Conservation (phyloP, 2,888 invertebrate species). For the Theodoxus fluviatilis region DNA sequence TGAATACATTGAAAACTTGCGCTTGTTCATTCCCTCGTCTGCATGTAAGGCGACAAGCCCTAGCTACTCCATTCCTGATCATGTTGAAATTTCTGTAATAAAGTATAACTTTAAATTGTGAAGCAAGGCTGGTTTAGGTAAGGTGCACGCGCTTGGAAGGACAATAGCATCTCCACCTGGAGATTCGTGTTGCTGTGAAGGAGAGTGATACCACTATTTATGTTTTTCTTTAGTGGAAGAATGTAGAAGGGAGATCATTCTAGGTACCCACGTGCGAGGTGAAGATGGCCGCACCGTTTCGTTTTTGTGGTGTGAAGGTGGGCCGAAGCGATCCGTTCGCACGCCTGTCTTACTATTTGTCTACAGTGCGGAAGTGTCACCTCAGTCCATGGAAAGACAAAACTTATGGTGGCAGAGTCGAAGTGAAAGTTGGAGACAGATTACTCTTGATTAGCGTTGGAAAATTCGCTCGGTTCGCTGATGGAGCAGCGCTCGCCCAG, state of each 20-base stretch:
- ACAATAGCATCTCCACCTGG: too few species aligned
- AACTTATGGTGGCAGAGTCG: slow-evolving; percentile 24
- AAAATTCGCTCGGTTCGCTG: slow-evolving; percentile 85
- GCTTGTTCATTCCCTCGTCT: too few species aligned
- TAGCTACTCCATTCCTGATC: too few species aligned
- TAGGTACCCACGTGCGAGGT: background rate
- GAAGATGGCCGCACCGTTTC: slow-evolving; percentile 31
- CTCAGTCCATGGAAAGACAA: slow-evolving; percentile 30
- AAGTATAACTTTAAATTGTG: too few species aligned
- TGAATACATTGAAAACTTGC: too few species aligned
- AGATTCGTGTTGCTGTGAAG: too few species aligned
- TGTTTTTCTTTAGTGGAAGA: too few species aligned
- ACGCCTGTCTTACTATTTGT: background rate
- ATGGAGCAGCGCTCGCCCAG: slow-evolving; percentile 83
- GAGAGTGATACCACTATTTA: too few species aligned
- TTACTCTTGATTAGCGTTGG: slow-evolving; percentile 78
- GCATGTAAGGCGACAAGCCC: too few species aligned
- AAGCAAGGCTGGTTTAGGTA: too few species aligned
- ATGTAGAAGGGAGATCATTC: background rate
- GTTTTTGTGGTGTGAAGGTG: background rate
- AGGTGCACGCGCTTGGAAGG: too few species aligned
- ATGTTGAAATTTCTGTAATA: too few species aligned
- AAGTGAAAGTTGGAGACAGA: slow-evolving; percentile 36
- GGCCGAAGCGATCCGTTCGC: background rate
- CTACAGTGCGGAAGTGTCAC: background rate